phyloP scores from a whole-genome alignment of 2,797 vertebrate species.

The Bradypodion pumilum region DNA sequence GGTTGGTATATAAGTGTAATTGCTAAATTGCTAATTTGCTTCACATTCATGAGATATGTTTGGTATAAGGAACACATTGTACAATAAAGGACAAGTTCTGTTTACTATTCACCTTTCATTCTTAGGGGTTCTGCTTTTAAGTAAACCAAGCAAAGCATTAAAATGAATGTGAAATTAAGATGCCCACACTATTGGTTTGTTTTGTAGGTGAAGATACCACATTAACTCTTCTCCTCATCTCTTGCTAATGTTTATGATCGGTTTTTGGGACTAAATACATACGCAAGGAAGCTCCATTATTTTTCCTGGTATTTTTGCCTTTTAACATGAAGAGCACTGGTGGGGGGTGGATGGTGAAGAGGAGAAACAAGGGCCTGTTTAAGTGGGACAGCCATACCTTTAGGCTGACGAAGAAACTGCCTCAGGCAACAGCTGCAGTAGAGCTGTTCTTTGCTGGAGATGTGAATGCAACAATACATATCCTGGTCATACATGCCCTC shows the following conservation, averaged over 20 bases:
- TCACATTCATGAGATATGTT: too few relatives aligned
- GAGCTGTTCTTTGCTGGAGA: too few relatives aligned
- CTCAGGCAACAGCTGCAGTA: too few relatives aligned
- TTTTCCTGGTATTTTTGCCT: not conserved
- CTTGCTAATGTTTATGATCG: not conserved
- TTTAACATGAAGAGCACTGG: not conserved
- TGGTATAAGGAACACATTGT: conserved; percentile 8
- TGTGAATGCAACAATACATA: too few relatives aligned
- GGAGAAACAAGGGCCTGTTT: not conserved
- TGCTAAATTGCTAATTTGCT: too few relatives aligned
- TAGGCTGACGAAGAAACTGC: too few relatives aligned
- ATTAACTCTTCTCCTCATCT: not conserved
- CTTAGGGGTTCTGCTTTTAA: conserved; percentile 38
- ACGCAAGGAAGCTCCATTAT: not conserved
- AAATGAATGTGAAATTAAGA: conserved; percentile 24
- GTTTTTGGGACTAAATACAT: not conserved
- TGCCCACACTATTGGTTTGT: not conserved
- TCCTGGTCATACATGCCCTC: too few relatives aligned
- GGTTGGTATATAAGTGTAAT: too few relatives aligned
- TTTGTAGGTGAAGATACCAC: not conserved
- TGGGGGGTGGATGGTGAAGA: not conserved
- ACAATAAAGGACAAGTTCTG: conserved; percentile 20
- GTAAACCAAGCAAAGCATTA: conserved; percentile 38
- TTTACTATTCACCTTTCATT: conserved; percentile 6
- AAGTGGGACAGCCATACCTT: too few relatives aligned